Base-by-base conservation (phyloP, 2,797 vertebrate species). In the Melanitta fusca region DNA sequence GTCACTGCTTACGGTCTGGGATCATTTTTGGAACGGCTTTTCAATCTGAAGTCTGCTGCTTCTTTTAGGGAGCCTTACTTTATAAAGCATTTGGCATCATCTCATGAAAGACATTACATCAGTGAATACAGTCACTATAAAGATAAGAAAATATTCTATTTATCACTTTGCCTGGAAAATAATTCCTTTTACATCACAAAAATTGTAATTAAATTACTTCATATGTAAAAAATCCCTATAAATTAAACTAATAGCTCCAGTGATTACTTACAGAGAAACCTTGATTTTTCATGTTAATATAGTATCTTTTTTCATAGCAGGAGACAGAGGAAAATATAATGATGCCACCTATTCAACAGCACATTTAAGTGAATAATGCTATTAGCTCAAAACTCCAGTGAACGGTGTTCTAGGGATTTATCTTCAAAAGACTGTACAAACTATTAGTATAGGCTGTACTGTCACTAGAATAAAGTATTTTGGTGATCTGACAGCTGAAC, bases 51-150 rank as follows among this genome's bases (percentile, higher is more conserved):
- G 62, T 81, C 54, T 72, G 69, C 43, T 85, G 81, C 72, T 93
- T 45, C 69, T 85, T 91, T 95, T 80, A 93, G 17, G 47, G 27
- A 94, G 58, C 22, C 53, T 79, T 93, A 62, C 45, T 74, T 90
- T 90, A 81, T n/a, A 88, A 93, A 95, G 65, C 60, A 86, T 45
- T 94, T 32, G 72, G 45, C 57, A 70, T 57, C 71, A 89, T 62
- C 58, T 82, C 86, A 87, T 54, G 57, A 80, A 91, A 91, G 51
- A 88, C 13, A 80, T 73, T 85, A 91, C 0, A 0, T 70, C 74
- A 95, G 34, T 80, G 43, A 73, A 82, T 86, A 89, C 34, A 92
- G 57, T 79, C 60, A 84, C 68, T 92, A 82, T 53, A 91, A 77
- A 88, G 57, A 83, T 85, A 93, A 82, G 22, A 91, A 94, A 79